Base-by-base conservation (phyloP, 53 echinoderm and acorn worm genomes). In the Patiria pectinifera region DNA sequence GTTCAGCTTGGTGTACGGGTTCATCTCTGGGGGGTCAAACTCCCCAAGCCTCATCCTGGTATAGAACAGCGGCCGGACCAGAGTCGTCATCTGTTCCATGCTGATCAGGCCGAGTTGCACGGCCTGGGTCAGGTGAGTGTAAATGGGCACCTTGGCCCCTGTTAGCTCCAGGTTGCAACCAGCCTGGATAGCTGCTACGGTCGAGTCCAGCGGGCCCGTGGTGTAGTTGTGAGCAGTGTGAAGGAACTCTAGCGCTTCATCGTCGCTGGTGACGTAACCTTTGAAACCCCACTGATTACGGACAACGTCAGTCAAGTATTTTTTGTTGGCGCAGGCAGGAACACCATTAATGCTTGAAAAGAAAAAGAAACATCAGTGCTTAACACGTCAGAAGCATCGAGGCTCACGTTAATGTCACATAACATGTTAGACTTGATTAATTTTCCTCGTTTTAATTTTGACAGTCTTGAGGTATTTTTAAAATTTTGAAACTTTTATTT, bases 1-100 rank as follows among this genome's bases (percentile, higher is more conserved):
- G 46, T 91, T 61, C 48, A 95, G 93, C 60, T 91, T 62, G 48
- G 84, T 69, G 87, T 93, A 93, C 0, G 95, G 93, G 86, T 95
- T 95, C 93, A 87, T 91, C 43, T 75, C 58, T 12, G 83, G 82
- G 13, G 95, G 95, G 91, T 95, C 95, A 88, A 95, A 95, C 88
- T 95, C 95, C 19, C 95, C 95, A 1, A 95, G 88, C 66, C 95
- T 82, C 85, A 95, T 84, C 43, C 95, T 79, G 79, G 93, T 93
- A 80, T 93, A 95, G 82, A 95, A 93, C 3, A 93, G 86, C 0
- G 93, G 93, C 53, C 76, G 58, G 49, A 83, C 78, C 11, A 86
- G 45, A 10, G 76, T 61, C 22, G 47, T 26, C 9, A 95, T 19
- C 24, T 69, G 26, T 21, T 83, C 69, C 82, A 86, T 19, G 35